These are phyloP conservation scores for Bugula neritina DNA, from an alignment of 2,888 invertebrate genomes.

Conservation along the genomic window DNA sequence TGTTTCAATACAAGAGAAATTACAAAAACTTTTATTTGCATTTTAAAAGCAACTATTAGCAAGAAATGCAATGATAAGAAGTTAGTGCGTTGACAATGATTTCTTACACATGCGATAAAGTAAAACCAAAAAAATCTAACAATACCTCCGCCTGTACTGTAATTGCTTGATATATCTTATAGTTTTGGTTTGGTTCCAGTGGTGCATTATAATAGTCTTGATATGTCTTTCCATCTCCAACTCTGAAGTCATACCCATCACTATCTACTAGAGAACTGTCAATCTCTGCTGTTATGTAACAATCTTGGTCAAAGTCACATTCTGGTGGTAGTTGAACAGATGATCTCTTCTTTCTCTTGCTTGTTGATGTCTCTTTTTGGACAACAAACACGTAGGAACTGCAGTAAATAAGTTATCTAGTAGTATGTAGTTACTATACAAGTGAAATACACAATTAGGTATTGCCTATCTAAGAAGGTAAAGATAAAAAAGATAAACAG, in stretches of 20 bases:
- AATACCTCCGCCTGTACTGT: neutral
- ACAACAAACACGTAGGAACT: neutral
- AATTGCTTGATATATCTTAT: neutral
- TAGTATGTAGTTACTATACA: no score
- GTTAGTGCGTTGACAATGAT: no score
- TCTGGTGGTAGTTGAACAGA: neutral
- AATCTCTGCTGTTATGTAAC: slow-evolving; percentile 8
- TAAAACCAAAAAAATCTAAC: no score
- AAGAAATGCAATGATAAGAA: no score
- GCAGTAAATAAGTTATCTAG: no score
- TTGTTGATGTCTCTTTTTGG: neutral
- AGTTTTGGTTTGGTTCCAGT: neutral
- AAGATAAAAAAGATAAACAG: no score
- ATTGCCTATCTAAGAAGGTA: no score
- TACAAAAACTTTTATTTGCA: no score
- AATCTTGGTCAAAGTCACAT: neutral
- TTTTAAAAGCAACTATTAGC: no score
- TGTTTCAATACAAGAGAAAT: no score
- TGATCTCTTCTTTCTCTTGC: neutral
- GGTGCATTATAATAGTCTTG: neutral
- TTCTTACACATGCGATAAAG: no score
- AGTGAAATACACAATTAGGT: no score
- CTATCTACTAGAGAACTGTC: neutral
- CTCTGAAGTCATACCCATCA: neutral
- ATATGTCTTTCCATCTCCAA: slow-evolving; percentile 3